Percentiles rank a stretch among this genome's conserved stretches.
These are phyloP conservation scores for Syngnathus rostellatus DNA, from an alignment of 2,797 vertebrate genomes.

Conservation along the genomic window DNA sequence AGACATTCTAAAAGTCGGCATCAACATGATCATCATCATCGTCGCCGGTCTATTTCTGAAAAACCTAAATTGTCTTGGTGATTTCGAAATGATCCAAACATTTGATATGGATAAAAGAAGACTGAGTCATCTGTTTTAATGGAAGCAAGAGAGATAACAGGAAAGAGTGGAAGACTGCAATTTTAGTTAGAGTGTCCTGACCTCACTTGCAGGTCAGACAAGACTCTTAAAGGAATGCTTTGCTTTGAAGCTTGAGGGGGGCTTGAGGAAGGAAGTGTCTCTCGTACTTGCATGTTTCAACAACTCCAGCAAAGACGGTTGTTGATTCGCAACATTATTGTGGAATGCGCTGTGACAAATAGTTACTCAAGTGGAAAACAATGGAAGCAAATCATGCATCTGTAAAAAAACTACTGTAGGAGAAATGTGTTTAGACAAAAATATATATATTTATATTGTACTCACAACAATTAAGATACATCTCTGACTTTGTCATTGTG, in stretches of 20 bases:
- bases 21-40: neutral
- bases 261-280: constrained; percentile 25
- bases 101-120: neutral
- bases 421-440: neutral
- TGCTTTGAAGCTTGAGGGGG: constrained; percentile 41
- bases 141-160: constrained; percentile 28
- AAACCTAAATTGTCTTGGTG: neutral
- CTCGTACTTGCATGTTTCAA: constrained; percentile 38
- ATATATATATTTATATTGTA: neutral
- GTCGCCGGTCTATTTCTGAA: neutral
- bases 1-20: neutral
- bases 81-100: neutral
- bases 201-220: constrained; percentile 45
- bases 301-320: constrained; percentile 23
- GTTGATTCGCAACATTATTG: constrained; percentile 5
- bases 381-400: constrained; percentile 17
- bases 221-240: constrained; percentile 43
- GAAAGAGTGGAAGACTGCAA: constrained; percentile 27
- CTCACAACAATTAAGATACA: neutral
- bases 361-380: constrained; percentile 15
- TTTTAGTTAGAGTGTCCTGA: constrained; percentile 48
- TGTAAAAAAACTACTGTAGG: neutral
- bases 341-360: constrained; percentile 15
- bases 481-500: neutral
- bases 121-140: constrained; percentile 14